A percentile compares a stretch with the other conserved stretches of the same genome.
phyloP scores from a whole-genome alignment of 1,140 invertebrate genomes.

The Brachionus sp. region DNA sequence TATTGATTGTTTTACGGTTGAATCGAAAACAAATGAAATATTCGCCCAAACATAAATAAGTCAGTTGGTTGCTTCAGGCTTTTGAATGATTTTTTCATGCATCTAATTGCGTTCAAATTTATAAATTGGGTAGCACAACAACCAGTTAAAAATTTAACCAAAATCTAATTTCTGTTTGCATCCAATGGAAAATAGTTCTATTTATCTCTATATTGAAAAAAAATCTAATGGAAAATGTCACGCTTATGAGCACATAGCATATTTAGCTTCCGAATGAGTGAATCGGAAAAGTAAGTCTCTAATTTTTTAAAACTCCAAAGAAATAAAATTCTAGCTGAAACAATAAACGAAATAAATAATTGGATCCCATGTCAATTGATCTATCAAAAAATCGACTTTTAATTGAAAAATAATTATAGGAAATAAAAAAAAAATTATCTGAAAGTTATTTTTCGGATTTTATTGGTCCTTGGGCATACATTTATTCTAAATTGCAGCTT shows the following conservation, averaged over 20 bases:
- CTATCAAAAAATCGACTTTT: constrained; percentile 29
- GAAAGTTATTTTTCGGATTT: not conserved
- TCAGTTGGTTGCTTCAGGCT: not conserved
- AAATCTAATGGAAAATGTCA: not conserved
- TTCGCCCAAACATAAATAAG: not conserved
- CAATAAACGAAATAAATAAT: constrained; percentile 30
- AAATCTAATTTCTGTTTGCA: not conserved
- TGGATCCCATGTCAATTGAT: constrained; percentile 14
- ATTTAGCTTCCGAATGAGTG: not conserved
- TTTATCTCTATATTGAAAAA: not conserved
- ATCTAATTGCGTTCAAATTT: constrained; percentile 34
- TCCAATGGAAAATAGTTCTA: not conserved
- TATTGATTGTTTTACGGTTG: not conserved
- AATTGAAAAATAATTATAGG: constrained; percentile 44
- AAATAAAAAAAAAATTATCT: constrained; percentile 45
- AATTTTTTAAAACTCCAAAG: constrained; percentile 6
- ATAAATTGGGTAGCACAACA: not conserved
- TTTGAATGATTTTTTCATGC: constrained; percentile 27
- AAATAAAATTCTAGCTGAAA: constrained; percentile 17
- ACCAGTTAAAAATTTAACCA: not conserved
- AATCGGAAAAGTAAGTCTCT: constrained; percentile 24
- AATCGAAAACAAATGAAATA: not conserved
- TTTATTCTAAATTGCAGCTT: not conserved
- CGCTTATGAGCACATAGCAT: constrained; percentile 1
- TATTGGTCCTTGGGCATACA: constrained; percentile 4